Evolutionary conservation across 2,888 invertebrate genomes (phyloP), one percentile per base, ranked within the genome.

Genomic region (Rhamphomyia laevipes): DNA sequence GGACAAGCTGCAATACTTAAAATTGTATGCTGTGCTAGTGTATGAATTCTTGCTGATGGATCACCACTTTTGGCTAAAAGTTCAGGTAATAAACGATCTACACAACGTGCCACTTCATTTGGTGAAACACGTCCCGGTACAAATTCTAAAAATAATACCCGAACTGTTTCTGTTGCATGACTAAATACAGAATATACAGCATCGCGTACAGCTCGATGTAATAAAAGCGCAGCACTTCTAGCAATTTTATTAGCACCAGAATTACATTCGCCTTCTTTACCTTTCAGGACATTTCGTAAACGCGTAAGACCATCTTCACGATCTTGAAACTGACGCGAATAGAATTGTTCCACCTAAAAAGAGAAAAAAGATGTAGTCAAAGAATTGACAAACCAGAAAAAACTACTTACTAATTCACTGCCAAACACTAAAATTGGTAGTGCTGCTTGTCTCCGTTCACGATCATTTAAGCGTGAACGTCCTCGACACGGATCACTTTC

Each of bases 391-490:
- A 10, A 21, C 27, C 10, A 12, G 11, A 11, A 16, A 11, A 50
- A n/a, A n/a, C n/a, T n/a, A n/a, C 63, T 61, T 68, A 89, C 94
- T 73, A 94, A 69, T 46, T 87, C 84, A 68, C 84, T 84, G 50
- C 93, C 94, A 70, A 94, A 94, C 40, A 94, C 88, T 48, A 92
- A 76, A 61, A 94, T 91, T 0, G 93, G 90, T 51, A 91, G 68
- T 0, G 91, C 88, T 1, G 94, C 94, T 67, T 93, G 85, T 61
- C 89, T 86, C 60, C 85, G 78, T 65, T 89, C 89, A 47, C 87
- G 73, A 61, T 89, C 89, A 51, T 85, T 87, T 61, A 70, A 74
- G 73, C 57, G 81, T 74, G 57, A 75, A 63, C 61, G 72, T 60
- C 70, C 75, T 63, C 59, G 66, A 59, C 68, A 66, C 2, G 66